Conservation (phyloP, 2,113 vertebrate species). For the Pachycephala philippinensis region DNA sequence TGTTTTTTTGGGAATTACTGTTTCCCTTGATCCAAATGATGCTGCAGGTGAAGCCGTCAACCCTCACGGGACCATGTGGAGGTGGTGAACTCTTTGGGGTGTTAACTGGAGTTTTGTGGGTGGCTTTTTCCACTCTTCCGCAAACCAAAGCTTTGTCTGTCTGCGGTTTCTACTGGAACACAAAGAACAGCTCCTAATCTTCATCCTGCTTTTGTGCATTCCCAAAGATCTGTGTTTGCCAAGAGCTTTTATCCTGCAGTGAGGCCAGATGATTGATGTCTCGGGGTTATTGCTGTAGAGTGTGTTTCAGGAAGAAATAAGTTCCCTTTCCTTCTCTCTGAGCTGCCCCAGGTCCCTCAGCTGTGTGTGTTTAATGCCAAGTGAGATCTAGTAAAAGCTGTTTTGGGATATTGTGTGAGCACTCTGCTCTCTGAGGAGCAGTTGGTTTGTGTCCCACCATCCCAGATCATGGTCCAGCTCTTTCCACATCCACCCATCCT, state of each 20-base stretch:
- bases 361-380: background rate
- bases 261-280: background rate
- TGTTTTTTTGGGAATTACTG: background rate
- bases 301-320: background rate
- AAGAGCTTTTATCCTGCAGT: background rate
- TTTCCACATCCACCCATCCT: background rate
- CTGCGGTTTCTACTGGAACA: background rate
- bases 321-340: background rate
- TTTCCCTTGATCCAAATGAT: background rate
- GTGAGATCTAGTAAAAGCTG: background rate
- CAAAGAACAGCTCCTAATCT: background rate
- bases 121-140: background rate
- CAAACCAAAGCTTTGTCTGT: background rate
- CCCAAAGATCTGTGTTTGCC: background rate
- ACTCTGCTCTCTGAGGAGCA: background rate
- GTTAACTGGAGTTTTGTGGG: background rate
- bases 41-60: background rate
- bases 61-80: rapidly evolving
- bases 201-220: background rate
- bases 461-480: background rate
- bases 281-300: background rate
- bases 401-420: background rate
- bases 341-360: background rate
- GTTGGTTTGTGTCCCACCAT: background rate
- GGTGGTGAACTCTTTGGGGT: background rate